Base-by-base conservation (phyloP, 1,140 invertebrate genomes). In the Macrotrachela quadricornifera region DNA sequence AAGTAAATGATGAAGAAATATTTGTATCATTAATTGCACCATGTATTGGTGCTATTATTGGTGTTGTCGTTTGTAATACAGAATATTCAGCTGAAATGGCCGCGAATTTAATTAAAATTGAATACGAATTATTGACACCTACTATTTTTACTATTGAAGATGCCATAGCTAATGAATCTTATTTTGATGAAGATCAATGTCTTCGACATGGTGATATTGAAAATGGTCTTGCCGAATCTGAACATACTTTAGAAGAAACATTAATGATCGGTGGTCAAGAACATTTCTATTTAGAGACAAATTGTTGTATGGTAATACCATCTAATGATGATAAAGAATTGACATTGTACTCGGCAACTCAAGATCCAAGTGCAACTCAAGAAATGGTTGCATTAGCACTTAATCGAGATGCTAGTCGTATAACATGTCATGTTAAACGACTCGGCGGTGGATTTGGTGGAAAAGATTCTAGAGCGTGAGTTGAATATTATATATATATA, bases 401-500 rank as follows among this genome's bases (percentile, higher is more conserved):
- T 13, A 75, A 77, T n/a, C 67, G 88, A 15, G 78, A 79, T 0
- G 74, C 77, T 45, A 84, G 87, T 64, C 77, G 78, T 59, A 9
- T 8, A 15, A 72, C 94, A 78, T 1, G 76, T 79, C 11, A 77
- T 77, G 56, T 83, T 0, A 90, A 90, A 66, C 75, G 88, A 54
- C 68, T 94, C 59, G 88, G 65, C 10, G 90, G 90, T 42, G 90
- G 85, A 38, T 95, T 95, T 71, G 90, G 90, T 15, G 90, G 90
- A 6, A 95, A 95, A 71, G 87, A 94, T 67, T 81, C 81, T 0
- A 73, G 82, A 46, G 69, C 74, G 1, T 67, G 73, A 36, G 59
- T 30, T 46, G 6, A 17, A 2, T 15, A n/a, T 16, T 21, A 10
- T 16, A 30, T 21, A 14, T 49, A 39, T 37, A 13, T 18, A 15